Evolutionary conservation across 2,113 vertebrate species (phyloP), one percentile per base, ranked within the genome.

Genomic region (Pygoscelis adeliae): DNA sequence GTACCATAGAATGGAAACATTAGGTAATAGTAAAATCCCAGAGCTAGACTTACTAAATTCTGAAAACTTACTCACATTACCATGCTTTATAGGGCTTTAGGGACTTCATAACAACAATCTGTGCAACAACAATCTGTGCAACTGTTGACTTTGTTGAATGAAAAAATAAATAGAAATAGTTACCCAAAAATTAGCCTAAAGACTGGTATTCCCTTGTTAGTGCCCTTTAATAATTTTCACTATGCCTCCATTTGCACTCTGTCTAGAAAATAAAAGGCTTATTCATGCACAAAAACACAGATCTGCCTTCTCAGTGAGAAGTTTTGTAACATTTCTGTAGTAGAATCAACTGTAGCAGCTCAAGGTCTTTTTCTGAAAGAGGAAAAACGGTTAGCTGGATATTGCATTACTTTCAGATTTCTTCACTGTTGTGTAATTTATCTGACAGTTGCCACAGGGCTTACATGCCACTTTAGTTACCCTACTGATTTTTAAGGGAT

Each of bases 101-200:
- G 95, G 97, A 97, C 95, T 94, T 96, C 97, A 90, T 73, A 92
- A 97, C 94, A 97, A 87, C 97, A 96, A 96, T 88, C n/a, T n/a
- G n/a, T n/a, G n/a, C n/a, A n/a, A n/a, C n/a, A n/a, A n/a, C n/a
- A n/a, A n/a, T n/a, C 95, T 89, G 72, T 92, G 97, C 98, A 97
- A 93, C 97, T 88, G 96, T 93, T 98, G 97, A 98, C 97, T 97
- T 98, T 97, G 96, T 98, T 98, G 98, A 98, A 97, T 98, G 97
- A 98, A 95, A 98, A 98, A 97, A 97, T 97, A 97, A 97, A 98
- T 96, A 97, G 96, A 96, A 97, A 96, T 93, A 97, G 95, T 92
- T 93, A 90, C 93, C 90, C 83, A 89, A 97, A 98, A 97, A 97
- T 97, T 93, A 97, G 59, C 88, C 88, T 71, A 78, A 97, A 97